phyloP scores from a whole-genome alignment of 2,888 invertebrate species.

The Troilus luridus region DNA sequence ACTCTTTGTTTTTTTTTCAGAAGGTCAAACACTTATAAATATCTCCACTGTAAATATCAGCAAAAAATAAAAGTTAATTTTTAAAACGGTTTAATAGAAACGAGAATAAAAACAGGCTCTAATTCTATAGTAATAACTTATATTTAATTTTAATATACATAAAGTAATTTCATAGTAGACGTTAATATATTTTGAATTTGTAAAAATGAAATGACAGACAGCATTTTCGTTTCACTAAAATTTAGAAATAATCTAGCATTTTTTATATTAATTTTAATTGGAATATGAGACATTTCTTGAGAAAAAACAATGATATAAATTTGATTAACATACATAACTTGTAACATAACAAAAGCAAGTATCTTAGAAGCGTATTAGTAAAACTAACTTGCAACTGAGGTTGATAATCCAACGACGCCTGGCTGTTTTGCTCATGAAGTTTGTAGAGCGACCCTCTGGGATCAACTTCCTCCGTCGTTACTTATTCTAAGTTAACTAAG shows the following conservation, averaged over 20 bases:
- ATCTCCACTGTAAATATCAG: not conserved
- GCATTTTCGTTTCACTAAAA: not conserved
- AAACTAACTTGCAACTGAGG: not conserved
- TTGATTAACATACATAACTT: too few relatives aligned
- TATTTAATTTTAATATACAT: too few relatives aligned
- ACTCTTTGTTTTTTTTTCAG: not conserved
- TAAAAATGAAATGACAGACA: not conserved
- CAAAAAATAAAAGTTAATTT: not conserved
- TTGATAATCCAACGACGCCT: constrained; percentile 9
- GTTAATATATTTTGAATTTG: too few relatives aligned
- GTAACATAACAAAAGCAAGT: not conserved
- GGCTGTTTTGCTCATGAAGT: not conserved
- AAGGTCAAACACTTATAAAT: not conserved
- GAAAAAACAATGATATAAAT: not conserved
- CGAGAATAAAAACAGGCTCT: too few relatives aligned
- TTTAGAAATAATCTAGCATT: not conserved
- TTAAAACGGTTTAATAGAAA: not conserved
- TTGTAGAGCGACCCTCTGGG: not conserved
- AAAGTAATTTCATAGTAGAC: too few relatives aligned
- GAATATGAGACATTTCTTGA: too few relatives aligned
- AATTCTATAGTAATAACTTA: too few relatives aligned
- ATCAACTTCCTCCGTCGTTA: not conserved
- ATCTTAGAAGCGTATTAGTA: not conserved
- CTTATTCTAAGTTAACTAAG: not conserved
- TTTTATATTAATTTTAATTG: too few relatives aligned